Evolutionary conservation across 2,113 vertebrate species (phyloP).

Genomic region (Hucho hucho): DNA sequence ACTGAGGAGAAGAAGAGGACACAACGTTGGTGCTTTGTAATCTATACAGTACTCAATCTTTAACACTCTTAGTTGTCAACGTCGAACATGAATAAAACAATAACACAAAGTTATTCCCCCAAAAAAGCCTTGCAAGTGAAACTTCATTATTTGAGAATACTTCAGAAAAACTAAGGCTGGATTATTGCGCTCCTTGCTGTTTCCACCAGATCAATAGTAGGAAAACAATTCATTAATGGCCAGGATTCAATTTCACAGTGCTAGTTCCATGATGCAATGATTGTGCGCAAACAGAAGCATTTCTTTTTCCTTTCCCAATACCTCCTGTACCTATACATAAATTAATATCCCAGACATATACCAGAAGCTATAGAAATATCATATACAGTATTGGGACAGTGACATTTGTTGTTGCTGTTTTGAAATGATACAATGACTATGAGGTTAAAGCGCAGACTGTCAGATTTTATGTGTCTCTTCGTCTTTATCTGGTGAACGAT

Average conservation of each 20-base stretch:
- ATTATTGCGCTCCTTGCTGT: background rate
- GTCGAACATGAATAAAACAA: background rate
- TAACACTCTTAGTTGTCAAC: background rate
- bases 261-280: background rate
- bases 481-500: too few relatives aligned
- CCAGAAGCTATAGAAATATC: too few relatives aligned
- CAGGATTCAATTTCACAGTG: background rate
- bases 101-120: background rate
- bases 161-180: background rate
- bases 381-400: too few relatives aligned
- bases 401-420: too few relatives aligned
- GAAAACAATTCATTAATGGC: background rate
- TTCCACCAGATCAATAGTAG: background rate
- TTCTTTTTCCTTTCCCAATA: background rate
- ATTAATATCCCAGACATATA: too few relatives aligned
- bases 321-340: background rate
- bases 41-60: slow-evolving; percentile 1
- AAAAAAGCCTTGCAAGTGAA: background rate
- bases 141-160: background rate
- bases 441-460: too few relatives aligned
- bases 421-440: too few relatives aligned
- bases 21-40: background rate
- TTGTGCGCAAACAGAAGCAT: background rate
- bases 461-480: too few relatives aligned
- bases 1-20: slow-evolving; percentile 36